These are phyloP conservation scores for Chaetops frenatus DNA, from an alignment of 2,113 vertebrate species.

Conservation along the genomic window DNA sequence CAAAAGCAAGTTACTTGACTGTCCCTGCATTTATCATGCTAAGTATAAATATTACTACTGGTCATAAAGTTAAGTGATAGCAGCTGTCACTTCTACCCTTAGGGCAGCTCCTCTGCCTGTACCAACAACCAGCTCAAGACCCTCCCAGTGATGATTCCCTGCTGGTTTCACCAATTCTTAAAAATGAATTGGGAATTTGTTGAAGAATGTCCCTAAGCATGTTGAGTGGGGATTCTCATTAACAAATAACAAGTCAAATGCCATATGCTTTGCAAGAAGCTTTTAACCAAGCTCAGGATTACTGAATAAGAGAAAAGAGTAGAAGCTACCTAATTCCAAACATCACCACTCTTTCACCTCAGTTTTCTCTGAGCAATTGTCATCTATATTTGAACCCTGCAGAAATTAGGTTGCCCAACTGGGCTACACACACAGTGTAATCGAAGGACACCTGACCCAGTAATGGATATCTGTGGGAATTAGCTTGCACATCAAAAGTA, in stretches of 20 bases:
- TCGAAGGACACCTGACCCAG: not conserved
- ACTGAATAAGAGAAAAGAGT: not conserved
- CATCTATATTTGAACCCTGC: not conserved
- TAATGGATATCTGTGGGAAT: not conserved
- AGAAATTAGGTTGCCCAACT: not conserved
- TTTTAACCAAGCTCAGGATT: conserved; percentile 6
- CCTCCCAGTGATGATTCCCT: not conserved
- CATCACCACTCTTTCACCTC: not conserved
- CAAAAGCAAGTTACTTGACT: not conserved
- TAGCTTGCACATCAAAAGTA: not conserved
- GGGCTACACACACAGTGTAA: not conserved
- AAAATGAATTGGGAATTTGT: not conserved
- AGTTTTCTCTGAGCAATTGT: not conserved
- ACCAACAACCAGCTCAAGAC: not conserved
- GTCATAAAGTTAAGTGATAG: not conserved
- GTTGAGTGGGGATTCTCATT: conserved; percentile 23
- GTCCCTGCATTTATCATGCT: not conserved
- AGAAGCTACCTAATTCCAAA: not conserved
- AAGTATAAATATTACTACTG: not conserved
- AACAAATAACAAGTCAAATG: conserved; percentile 38
- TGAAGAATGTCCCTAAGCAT: conserved; percentile 14
- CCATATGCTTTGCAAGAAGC: not conserved
- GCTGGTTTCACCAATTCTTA: not conserved
- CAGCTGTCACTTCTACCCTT: not conserved
- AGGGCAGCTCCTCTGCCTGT: not conserved